Conservation (phyloP, 2,888 invertebrate genomes). For the Lamellibrachia columna region DNA sequence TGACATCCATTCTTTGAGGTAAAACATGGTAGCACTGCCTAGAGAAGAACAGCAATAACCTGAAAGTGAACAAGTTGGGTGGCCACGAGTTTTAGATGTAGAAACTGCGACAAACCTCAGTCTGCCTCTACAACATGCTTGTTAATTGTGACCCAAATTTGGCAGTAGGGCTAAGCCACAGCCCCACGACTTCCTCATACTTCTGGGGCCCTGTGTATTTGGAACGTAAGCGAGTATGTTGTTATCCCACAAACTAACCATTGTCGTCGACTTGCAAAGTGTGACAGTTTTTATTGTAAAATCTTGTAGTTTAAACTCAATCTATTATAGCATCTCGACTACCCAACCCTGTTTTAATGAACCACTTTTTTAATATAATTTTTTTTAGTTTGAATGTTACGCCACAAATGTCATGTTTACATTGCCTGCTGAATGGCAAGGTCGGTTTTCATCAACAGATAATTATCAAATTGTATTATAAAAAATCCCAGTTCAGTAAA, state of each 20-base stretch:
- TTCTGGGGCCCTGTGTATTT: neutral
- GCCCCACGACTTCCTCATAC: neutral
- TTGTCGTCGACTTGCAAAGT: neutral
- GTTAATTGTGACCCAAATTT: neutral
- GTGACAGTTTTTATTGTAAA: too few species aligned
- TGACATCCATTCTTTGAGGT: too few species aligned
- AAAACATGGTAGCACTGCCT: neutral
- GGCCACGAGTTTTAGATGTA: neutral
- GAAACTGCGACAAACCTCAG: neutral
- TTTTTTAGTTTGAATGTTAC: too few species aligned
- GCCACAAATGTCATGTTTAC: too few species aligned
- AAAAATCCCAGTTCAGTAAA: too few species aligned
- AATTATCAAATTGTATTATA: too few species aligned
- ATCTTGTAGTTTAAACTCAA: too few species aligned
- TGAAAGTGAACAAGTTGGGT: neutral
- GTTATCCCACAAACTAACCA: neutral
- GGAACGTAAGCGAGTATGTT: neutral
- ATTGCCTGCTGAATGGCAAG: too few species aligned
- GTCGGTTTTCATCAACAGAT: too few species aligned
- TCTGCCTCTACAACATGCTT: neutral
- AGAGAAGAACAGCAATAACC: neutral
- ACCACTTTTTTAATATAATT: too few species aligned
- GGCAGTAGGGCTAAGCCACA: neutral
- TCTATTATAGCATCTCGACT: too few species aligned
- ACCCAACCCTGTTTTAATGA: too few species aligned